Evolutionary conservation across 2,113 vertebrate genomes (phyloP).

Genomic region (Nettapus auritus): DNA sequence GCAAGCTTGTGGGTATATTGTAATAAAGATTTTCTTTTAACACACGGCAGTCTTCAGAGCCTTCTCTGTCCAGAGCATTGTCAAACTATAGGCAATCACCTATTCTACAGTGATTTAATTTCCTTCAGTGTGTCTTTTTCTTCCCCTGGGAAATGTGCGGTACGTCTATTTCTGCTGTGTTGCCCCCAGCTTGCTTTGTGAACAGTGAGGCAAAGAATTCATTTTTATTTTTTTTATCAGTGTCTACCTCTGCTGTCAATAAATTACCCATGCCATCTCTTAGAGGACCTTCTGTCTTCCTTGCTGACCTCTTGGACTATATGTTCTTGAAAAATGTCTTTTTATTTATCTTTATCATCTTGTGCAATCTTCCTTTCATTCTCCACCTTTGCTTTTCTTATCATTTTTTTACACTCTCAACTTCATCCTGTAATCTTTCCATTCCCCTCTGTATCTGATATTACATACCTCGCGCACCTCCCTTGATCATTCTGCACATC

Average conservation of each 20-base stretch:
- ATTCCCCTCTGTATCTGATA: conserved; percentile 71
- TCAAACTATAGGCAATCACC: conserved; percentile 60
- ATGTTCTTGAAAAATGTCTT: conserved; percentile 68
- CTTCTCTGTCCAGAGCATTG: conserved; percentile 28
- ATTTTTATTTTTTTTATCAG: conserved; percentile 41
- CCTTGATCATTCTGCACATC: conserved; percentile 6
- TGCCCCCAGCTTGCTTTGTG: conserved; percentile 62
- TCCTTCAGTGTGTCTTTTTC: conserved; percentile 65
- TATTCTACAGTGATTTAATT: conserved; percentile 71
- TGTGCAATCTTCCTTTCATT: conserved; percentile 61
- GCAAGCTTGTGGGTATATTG: background rate
- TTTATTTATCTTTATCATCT: conserved; percentile 71
- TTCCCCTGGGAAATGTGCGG: conserved; percentile 61
- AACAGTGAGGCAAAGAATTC: conserved; percentile 53
- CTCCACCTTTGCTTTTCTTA: conserved; percentile 69
- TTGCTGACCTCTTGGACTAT: conserved; percentile 58
- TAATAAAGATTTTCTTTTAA: conserved; percentile 57
- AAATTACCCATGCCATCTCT: conserved; percentile 64
- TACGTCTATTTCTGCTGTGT: conserved; percentile 48
- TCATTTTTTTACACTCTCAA: conserved; percentile 60
- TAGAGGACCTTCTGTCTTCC: conserved; percentile 69
- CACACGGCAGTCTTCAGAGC: background rate
- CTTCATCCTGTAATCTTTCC: conserved; percentile 70
- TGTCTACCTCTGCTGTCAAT: conserved; percentile 67
- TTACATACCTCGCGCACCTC: conserved; percentile 24